Evolutionary conservation across 2,888 invertebrate genomes (phyloP), one percentile per base, ranked within the genome.

Genomic region (Merodon equestris): DNA sequence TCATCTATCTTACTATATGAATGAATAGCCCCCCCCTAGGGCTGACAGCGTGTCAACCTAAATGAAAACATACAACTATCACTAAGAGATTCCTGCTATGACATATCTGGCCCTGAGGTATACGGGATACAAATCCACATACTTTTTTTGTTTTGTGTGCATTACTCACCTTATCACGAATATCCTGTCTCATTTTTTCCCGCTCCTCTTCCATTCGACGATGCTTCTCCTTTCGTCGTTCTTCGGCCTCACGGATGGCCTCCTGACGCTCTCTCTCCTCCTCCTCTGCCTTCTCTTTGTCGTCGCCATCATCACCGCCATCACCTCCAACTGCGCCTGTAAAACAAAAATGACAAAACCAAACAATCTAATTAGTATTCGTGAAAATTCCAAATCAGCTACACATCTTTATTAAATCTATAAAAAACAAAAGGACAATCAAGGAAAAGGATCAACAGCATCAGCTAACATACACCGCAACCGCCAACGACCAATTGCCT

Each of bases 141-240:
- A n/a, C n/a, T n/a, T n/a, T n/a, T n/a, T n/a, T n/a, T n/a, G n/a
- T n/a, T n/a, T 4, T 27, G 27, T n/a, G 45, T 42, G 5, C 13
- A 10, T 13, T 17, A 84, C 91, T 89, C 88, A 99, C 98, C 96
- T 99, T 99, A 91, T 98, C 98, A 90, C 99, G 93, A 90, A 99
- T 99, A 90, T 97, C 97, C 91, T 98, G 98, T 88, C 99, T 93
- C 97, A 99, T 98, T 91, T 96, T 97, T 91, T 99, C 99, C 84
- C 99, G 91, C 90, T 99, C 99, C 88, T 97, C 97, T 90, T 99
- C 99, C 98, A 99, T 98, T 91, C 98, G 98, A 88, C 98, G 94
- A 90, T 99, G 99, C 90, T 99, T 99, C 91, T 99, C 99, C 93
- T 98, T 98, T 90, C 99, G 93, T 86, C 98, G 92, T 85, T 99